These are phyloP conservation scores for Allophyes oxyacanthae DNA, from an alignment of 2,888 invertebrate genomes.

Conservation along the genomic window DNA sequence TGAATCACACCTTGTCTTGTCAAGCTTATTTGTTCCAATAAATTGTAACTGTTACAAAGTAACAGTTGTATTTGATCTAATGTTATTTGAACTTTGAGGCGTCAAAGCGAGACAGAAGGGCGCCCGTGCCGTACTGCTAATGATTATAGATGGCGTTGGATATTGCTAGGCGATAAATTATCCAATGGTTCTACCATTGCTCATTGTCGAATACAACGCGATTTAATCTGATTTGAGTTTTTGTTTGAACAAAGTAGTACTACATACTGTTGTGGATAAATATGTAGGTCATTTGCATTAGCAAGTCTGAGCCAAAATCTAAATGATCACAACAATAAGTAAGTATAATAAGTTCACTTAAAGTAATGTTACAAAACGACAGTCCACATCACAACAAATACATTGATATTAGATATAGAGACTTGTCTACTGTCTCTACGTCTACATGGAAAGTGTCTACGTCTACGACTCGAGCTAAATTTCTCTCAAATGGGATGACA, in stretches of 20 bases:
- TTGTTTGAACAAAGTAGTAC: slow-evolving; percentile 9
- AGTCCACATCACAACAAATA: no score
- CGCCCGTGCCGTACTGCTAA: slow-evolving; percentile 58
- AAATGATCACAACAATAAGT: no score
- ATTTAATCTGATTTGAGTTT: slow-evolving; percentile 21
- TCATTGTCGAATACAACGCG: slow-evolving; percentile 37
- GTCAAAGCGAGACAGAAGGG: slow-evolving; percentile 60
- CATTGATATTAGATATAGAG: no score
- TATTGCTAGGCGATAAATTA: slow-evolving; percentile 69
- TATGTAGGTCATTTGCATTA: no score
- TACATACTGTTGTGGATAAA: background rate
- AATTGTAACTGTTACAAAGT: slow-evolving; percentile 11
- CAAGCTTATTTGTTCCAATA: slow-evolving; percentile 13
- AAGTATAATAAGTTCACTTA: no score
- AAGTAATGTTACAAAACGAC: no score
- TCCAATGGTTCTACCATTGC: slow-evolving; percentile 51
- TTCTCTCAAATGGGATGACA: no score
- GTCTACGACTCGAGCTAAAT: no score
- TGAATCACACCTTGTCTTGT: no score
- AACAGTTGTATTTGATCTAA: slow-evolving; percentile 42
- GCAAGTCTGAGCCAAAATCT: no score
- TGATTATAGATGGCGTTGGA: slow-evolving; percentile 71
- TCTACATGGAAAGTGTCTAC: no score
- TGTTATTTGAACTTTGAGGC: slow-evolving; percentile 49
- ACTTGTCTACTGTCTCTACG: no score